Evolutionary conservation across 2,888 invertebrate genomes (phyloP).

Genomic region (Drosophila pseudotakahashii): DNA sequence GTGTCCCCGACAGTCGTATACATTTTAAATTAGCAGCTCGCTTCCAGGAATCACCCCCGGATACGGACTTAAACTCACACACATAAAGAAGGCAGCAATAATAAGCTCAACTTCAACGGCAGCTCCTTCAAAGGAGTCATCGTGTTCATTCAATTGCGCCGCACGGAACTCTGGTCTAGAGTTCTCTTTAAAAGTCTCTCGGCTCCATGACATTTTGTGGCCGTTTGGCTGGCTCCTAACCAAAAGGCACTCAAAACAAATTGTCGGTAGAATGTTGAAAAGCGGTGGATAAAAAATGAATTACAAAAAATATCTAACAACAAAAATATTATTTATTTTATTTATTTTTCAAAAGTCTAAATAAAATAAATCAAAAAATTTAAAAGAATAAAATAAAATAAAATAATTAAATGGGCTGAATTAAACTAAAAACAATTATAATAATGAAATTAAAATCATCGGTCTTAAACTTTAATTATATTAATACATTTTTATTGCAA

Average conservation of each 20-base stretch:
- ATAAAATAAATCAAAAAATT: too few relatives aligned
- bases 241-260: conserved; percentile 16
- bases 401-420: too few relatives aligned
- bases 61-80: neutral
- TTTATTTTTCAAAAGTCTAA: too few relatives aligned
- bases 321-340: too few relatives aligned
- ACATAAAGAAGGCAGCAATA: conserved; percentile 32
- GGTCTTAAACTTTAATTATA: too few relatives aligned
- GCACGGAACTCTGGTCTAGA: conserved; percentile 9
- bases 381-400: too few relatives aligned
- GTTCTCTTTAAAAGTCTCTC: conserved; percentile 21
- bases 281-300: neutral
- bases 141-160: conserved; percentile 27
- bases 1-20: conserved; percentile 32
- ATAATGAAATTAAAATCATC: too few relatives aligned
- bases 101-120: conserved; percentile 46
- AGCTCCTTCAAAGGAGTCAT: conserved; percentile 12
- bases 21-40: conserved; percentile 67
- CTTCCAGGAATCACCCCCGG: conserved; percentile 44
- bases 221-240: conserved; percentile 17
- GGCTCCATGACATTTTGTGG: conserved; percentile 22
- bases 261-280: conserved; percentile 2
- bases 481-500: too few relatives aligned
- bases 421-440: too few relatives aligned
- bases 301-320: too few relatives aligned